A percentile compares a stretch with the other conserved stretches of the same genome.
Evolutionary conservation across 2,888 invertebrate species (phyloP).

Genomic region (Sesia bembeciformis): DNA sequence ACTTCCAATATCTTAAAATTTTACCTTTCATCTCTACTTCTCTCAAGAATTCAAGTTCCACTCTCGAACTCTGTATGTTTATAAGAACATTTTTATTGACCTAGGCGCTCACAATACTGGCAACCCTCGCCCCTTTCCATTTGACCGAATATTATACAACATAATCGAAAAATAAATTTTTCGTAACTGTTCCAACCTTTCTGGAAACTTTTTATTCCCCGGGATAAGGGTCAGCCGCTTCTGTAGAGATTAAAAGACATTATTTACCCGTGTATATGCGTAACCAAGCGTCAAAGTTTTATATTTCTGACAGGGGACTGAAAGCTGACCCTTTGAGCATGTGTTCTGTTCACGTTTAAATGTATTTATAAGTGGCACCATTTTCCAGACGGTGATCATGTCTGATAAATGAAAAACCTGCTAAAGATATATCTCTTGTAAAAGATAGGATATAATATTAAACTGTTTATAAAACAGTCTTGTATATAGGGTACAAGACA

Average conservation of each 20-base stretch:
- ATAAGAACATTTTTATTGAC: no score
- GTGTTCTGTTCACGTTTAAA: conserved; percentile 30
- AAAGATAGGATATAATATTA: neutral
- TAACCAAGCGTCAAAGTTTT: conserved; percentile 55
- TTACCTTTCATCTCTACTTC: no score
- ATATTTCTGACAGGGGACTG: conserved; percentile 57
- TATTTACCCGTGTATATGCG: conserved; percentile 52
- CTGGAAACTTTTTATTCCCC: conserved; percentile 44
- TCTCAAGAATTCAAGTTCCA: no score
- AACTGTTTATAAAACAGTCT: no score
- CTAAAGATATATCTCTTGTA: neutral
- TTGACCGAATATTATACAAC: conserved; percentile 28
- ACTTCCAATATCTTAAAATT: no score
- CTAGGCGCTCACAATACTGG: neutral
- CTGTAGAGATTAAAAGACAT: conserved; percentile 63
- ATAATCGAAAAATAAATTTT: conserved; percentile 59
- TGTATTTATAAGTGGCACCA: conserved; percentile 25
- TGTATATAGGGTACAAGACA: no score
- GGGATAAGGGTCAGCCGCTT: conserved; percentile 51
- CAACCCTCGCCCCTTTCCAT: conserved; percentile 4
- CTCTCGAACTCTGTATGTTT: no score
- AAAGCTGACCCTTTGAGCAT: conserved; percentile 34
- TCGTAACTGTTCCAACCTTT: conserved; percentile 43
- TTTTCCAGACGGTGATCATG: conserved; percentile 5
- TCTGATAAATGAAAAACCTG: no score